Base-by-base conservation (phyloP, 2,113 vertebrate genomes). In the Rhinogobius similis region DNA sequence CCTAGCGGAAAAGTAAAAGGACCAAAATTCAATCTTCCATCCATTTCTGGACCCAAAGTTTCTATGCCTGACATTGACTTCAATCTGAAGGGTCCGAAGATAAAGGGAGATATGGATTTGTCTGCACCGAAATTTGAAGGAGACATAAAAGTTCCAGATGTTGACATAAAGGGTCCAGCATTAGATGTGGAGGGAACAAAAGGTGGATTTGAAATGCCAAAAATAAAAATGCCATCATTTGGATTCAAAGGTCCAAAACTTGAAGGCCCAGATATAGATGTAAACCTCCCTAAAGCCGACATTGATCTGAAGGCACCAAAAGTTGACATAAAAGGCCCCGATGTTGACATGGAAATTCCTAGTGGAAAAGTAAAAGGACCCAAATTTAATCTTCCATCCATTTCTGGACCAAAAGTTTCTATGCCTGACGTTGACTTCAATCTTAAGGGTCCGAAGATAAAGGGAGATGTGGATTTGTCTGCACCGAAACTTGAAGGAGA, bases 331-430 rank as follows among this genome's bases (percentile, higher is more conserved):
- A 3, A 29, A 29, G 29, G 29, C 5, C 29, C 29, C 5, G 29
- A 29, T 5, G 5, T 29, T 24, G 52, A 58, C 2, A 21, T 92
- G 61, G 39, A 93, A 68, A 76, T 55, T 0, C 91, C 92, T 0
- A 85, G 88, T 0, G 84, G 0, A n/a, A 68, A 68, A 62, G 1
- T 73, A 2, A 73, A 71, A 56, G 66, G 65, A 13, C 38, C 55
- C 0, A 74, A 68, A 27, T 7, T 81, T 3, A 46, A 46, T 0
- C 43, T 68, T 10, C 55, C 77, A 0, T 4, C 46, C 0, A 29
- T 72, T 1, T 13, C 18, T 18, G 73, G 50, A 32, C 73, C 59
- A 3, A 44, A 67, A 0, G 44, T 75, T 27, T 29, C 29, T 5
- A 29, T 29, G 29, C 67, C 71, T n/a, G 65, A 67, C 13, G 0